Percentiles rank a stretch among this genome's conserved stretches.
These are phyloP conservation scores for Thyatira batis DNA, from an alignment of 2,888 invertebrate species.

Conservation along the genomic window DNA sequence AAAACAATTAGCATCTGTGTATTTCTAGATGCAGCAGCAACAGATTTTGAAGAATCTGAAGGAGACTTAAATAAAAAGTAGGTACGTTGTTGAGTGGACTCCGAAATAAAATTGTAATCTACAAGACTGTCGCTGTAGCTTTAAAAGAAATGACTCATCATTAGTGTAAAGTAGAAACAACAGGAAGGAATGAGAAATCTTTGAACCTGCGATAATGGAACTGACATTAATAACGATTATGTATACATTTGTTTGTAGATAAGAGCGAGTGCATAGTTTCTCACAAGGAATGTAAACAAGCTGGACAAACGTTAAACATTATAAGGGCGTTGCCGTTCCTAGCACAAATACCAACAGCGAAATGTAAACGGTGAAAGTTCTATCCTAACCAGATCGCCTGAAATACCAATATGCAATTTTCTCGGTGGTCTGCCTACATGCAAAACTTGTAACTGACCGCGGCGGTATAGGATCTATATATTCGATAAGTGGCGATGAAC, in stretches of 20 bases:
- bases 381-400: slow-evolving; percentile 57
- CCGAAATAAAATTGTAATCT: too few species aligned
- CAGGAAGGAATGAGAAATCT: background rate
- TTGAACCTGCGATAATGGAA: background rate
- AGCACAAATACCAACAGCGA: slow-evolving; percentile 70
- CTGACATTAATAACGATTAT: background rate
- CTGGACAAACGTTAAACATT: slow-evolving; percentile 46
- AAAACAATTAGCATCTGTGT: background rate
- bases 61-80: too few species aligned
- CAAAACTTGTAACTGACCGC: slow-evolving; percentile 25
- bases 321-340: slow-evolving; percentile 58
- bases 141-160: background rate
- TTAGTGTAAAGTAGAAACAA: background rate
- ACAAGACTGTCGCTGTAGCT: too few species aligned
- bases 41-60: too few species aligned
- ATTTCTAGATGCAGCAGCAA: background rate
- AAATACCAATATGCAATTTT: slow-evolving; percentile 64
- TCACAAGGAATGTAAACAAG: slow-evolving; percentile 1
- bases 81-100: too few species aligned
- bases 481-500: slow-evolving; percentile 17
- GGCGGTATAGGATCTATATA: slow-evolving; percentile 10
- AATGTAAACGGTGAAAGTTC: slow-evolving; percentile 74
- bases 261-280: background rate
- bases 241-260: background rate
- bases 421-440: slow-evolving; percentile 32